Percentiles rank a stretch among this genome's conserved stretches.
These are phyloP conservation scores for Cichladusa arquata DNA, from an alignment of 2,113 vertebrate species.

Conservation along the genomic window DNA sequence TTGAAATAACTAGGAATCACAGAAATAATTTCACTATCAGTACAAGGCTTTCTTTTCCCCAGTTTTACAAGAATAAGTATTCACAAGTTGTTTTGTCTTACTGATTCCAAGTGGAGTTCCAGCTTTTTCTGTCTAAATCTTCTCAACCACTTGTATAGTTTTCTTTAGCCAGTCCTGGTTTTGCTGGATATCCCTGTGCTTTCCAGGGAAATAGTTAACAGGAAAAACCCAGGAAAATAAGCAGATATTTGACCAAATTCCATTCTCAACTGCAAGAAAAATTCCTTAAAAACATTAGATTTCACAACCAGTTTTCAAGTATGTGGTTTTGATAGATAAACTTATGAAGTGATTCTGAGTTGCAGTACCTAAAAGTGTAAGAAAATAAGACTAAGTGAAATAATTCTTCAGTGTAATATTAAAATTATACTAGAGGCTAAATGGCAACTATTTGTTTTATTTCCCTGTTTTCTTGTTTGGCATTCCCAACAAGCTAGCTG, in stretches of 20 bases:
- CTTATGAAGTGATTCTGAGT: background rate
- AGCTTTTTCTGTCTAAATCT: background rate
- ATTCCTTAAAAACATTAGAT: background rate
- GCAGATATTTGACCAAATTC: background rate
- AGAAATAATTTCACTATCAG: background rate
- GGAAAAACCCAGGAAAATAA: conserved; percentile 6
- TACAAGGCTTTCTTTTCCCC: background rate
- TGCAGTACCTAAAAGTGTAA: background rate
- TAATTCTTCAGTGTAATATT: background rate
- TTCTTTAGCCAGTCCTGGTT: background rate
- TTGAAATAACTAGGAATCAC: background rate
- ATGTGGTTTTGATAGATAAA: background rate
- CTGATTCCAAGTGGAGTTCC: background rate
- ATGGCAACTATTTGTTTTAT: background rate
- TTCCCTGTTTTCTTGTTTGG: background rate
- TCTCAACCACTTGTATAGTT: background rate
- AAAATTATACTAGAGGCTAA: background rate
- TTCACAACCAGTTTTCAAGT: background rate
- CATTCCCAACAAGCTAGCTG: background rate
- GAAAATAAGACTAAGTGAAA: background rate
- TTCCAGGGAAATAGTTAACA: background rate
- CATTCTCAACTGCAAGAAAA: background rate
- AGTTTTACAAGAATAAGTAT: background rate
- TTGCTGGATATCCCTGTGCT: background rate
- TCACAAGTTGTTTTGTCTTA: background rate